Percentiles rank a stretch among this genome's conserved stretches.
Conservation (phyloP, 2,888 invertebrate genomes). For the Dicyrtoma fusca region DNA sequence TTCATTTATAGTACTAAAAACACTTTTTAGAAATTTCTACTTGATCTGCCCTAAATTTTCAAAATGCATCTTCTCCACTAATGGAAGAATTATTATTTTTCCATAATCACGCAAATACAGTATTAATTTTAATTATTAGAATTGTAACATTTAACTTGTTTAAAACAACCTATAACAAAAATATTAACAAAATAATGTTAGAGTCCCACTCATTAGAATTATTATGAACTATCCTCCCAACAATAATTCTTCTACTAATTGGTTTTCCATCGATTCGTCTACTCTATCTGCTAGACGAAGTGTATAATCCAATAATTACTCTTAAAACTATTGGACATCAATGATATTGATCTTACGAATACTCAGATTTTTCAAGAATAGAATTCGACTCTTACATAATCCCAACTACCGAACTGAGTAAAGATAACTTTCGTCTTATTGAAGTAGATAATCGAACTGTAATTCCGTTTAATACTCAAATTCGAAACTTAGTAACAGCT, state of each 20-base stretch:
- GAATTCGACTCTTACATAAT: constrained; percentile 70
- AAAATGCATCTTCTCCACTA: constrained; percentile 68
- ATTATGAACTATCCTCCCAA: constrained; percentile 46
- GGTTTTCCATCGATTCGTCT: constrained; percentile 46
- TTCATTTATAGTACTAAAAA: constrained; percentile 33
- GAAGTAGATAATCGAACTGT: constrained; percentile 69
- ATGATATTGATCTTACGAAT: constrained; percentile 72
- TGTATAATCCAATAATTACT: constrained; percentile 40
- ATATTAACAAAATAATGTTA: constrained; percentile 57
- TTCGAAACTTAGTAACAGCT: constrained; percentile 68
- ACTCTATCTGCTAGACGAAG: constrained; percentile 47
- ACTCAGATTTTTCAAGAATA: constrained; percentile 66
- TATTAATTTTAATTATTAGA: constrained; percentile 67
- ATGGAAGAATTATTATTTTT: constrained; percentile 72
- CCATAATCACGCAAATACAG: constrained; percentile 68
- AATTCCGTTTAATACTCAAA: constrained; percentile 67
- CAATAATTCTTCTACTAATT: constrained; percentile 44
- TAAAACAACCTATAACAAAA: constrained; percentile 65
- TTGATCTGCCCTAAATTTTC: constrained; percentile 63
- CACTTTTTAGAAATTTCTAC: constrained; percentile 51
- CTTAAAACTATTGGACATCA: constrained; percentile 46
- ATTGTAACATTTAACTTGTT: constrained; percentile 66
- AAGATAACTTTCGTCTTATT: constrained; percentile 65
- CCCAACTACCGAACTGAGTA: constrained; percentile 60
- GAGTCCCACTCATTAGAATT: constrained; percentile 41